Percentiles rank a stretch among this genome's conserved stretches.
Conservation (phyloP, 2,797 vertebrate species). For the Bradypodion ventrale region DNA sequence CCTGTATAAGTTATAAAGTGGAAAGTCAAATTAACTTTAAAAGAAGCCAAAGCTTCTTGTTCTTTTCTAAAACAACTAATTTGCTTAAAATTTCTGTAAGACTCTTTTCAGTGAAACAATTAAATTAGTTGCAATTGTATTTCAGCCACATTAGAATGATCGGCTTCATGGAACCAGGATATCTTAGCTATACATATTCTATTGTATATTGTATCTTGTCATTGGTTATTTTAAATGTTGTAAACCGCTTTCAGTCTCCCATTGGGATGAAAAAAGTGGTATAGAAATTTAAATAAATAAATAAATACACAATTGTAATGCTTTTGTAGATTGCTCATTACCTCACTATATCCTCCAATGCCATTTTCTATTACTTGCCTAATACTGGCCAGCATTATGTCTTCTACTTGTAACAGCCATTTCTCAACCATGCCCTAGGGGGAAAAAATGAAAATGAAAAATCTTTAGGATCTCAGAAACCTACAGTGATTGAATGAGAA, state of each 20-base stretch:
- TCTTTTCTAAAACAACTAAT: background rate
- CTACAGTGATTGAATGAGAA: constrained; percentile 4
- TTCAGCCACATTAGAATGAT: background rate
- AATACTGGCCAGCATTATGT: constrained; percentile 86
- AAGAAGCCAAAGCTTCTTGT: background rate
- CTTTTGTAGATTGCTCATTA: constrained; percentile 55
- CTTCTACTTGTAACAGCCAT: constrained; percentile 91
- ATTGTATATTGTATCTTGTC: too few relatives aligned
- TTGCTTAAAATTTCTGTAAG: background rate
- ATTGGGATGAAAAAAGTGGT: too few relatives aligned
- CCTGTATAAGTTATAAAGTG: background rate
- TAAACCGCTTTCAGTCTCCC: too few relatives aligned
- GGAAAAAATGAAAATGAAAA: constrained; percentile 19
- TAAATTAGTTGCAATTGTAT: background rate
- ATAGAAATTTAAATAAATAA: too few relatives aligned
- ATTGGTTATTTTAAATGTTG: too few relatives aligned
- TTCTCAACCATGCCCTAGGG: constrained; percentile 95
- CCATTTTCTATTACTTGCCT: constrained; percentile 82
- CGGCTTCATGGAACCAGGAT: background rate
- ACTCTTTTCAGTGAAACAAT: background rate
- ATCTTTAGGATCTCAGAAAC: background rate
- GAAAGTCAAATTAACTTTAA: background rate
- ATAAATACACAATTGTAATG: background rate
- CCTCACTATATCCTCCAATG: constrained; percentile 82
- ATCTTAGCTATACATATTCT: background rate